Evolutionary conservation across 2,113 vertebrate genomes (phyloP), one percentile per base, ranked within the genome.

Genomic region (Gymnogyps californianus): DNA sequence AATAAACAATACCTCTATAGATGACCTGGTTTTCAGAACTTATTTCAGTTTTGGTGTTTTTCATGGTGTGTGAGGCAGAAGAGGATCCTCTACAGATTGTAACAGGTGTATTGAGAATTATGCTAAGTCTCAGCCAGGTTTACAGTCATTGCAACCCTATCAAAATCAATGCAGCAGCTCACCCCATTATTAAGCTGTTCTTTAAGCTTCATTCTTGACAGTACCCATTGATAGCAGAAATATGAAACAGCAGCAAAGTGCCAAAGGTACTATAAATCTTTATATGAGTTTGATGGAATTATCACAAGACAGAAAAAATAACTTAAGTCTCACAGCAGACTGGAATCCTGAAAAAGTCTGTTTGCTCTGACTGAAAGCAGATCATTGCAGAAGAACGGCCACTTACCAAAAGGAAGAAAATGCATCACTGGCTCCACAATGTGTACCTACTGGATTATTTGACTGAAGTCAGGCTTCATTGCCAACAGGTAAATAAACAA

Each of bases 401-500:
- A 90, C 36, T 77, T 92, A 93, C 85, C 47, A 65, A 31, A 52
- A 93, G 57, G 29, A 90, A 89, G 89, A 87, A 88, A 92, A 97
- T 54, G 8, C 52, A 54, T 13, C n/a, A 38, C 54, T 47, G 32
- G 20, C 36, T 95, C 49, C 72, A 32, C 54, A 82, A 36, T 92
- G 57, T 94, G 70, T 76, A 49, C 36, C 62, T 78, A 72, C 34
- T 11, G 52, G 59, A 88, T 93, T 82, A 46, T 83, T 89, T 80
- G 91, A 87, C 42, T 54, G 21, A 94, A 96, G 67, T 85, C 76
- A 85, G 67, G 47, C 58, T 97, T 98, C 71, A 16, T 49, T 90
- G 66, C 58, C 54, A 90, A 46, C 34, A 94, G 34, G 49, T 97
- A 96, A 98, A 97, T 81, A 97, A 97, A 96, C 59, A 93, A 92